Conservation (phyloP, 2,888 invertebrate species). For the Achlya flavicornis region DNA sequence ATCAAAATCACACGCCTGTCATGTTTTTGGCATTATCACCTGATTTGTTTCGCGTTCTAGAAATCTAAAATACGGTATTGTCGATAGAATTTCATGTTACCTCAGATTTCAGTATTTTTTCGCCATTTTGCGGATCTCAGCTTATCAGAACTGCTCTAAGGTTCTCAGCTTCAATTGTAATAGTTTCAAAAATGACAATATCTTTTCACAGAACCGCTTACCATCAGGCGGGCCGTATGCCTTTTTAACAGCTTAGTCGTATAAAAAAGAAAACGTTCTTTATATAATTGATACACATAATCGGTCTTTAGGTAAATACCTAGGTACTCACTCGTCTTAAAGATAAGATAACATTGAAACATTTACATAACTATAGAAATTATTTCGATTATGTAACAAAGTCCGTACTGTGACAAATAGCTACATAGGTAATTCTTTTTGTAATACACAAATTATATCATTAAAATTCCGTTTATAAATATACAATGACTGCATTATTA, state of each 20-base stretch:
- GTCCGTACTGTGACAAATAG: constrained; percentile 16
- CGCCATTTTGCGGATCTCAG: no score
- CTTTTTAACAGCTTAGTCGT: no score
- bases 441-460: constrained; percentile 9
- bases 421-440: no score
- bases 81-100: not conserved
- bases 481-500: constrained; percentile 20
- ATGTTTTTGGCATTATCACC: not conserved
- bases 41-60: not conserved
- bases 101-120: not conserved
- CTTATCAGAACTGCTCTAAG: no score
- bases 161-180: no score
- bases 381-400: constrained; percentile 21
- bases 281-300: constrained; percentile 12
- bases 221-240: no score
- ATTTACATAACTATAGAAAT: constrained; percentile 30
- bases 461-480: constrained; percentile 22
- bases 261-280: no score
- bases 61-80: not conserved
- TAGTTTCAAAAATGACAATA: no score
- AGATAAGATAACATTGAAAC: constrained; percentile 27
- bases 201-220: no score
- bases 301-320: constrained; percentile 24
- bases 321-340: constrained; percentile 12
- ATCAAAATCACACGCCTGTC: not conserved